phyloP scores from a whole-genome alignment of 2,888 invertebrate species.

The Ophioninae sp. region DNA sequence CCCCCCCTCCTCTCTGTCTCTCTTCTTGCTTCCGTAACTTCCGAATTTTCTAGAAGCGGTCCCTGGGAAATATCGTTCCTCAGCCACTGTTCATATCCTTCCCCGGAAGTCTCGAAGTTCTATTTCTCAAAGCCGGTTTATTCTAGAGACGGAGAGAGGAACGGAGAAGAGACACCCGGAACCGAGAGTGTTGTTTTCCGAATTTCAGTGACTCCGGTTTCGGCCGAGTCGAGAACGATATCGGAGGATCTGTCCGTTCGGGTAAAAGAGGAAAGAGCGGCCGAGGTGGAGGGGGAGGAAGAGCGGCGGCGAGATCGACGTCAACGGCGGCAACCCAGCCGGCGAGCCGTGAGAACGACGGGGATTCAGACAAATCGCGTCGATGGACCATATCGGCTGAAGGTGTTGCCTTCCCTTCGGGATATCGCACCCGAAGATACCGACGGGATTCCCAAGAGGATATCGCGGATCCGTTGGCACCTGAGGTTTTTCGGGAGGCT shows the following conservation, averaged over 20 bases:
- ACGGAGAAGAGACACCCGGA: background rate
- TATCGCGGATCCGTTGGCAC: slow-evolving; percentile 71
- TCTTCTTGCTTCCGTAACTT: background rate
- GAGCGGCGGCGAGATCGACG: too few species aligned
- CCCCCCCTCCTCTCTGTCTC: background rate
- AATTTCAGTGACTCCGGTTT: slow-evolving; percentile 55
- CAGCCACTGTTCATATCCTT: too few species aligned
- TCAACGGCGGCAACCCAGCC: too few species aligned
- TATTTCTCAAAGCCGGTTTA: too few species aligned
- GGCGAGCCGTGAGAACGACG: slow-evolving; percentile 64
- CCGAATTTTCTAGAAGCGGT: too few species aligned
- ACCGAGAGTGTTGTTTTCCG: background rate
- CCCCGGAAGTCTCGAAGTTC: too few species aligned
- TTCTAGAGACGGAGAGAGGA: too few species aligned
- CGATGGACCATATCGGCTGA: slow-evolving; percentile 82
- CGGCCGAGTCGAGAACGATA: slow-evolving; percentile 64
- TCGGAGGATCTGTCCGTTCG: slow-evolving; percentile 69
- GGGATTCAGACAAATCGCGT: slow-evolving; percentile 82
- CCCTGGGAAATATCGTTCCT: too few species aligned
- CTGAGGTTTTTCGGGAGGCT: slow-evolving; percentile 76
- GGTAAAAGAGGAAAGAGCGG: slow-evolving; percentile 64
- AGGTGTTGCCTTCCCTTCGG: slow-evolving; percentile 82
- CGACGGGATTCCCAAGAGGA: slow-evolving; percentile 65
- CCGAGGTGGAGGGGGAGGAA: slow-evolving; percentile 3
- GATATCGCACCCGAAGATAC: slow-evolving; percentile 74